Base-by-base conservation (phyloP, 2,113 vertebrate genomes). In the Phylloscopus trochilus region DNA sequence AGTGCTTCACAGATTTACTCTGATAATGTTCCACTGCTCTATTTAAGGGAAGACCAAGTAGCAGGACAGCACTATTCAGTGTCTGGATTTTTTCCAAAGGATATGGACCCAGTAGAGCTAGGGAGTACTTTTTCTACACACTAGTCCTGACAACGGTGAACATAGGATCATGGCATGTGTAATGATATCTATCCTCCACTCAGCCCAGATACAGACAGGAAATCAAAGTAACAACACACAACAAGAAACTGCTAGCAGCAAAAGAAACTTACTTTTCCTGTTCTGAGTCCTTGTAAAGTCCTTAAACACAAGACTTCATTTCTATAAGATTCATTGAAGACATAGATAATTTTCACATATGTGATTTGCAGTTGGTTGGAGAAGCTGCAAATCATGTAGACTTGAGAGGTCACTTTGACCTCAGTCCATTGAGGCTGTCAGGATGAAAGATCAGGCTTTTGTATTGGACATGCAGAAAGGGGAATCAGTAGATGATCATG, bases 81-180 rank as follows among this genome's bases (percentile, higher is more conserved):
- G 26, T 43, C 23, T 55, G 31, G 3, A 17, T 76, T 86, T 64
- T 53, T 53, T 11, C 17, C 28, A 26, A 44, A 80, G 41, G 6
- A 3, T 52, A 7, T 49, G 28, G 17, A 20, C 6, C 15, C 24
- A 66, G 5, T 5, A 59, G 22, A 76, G 4, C 4, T n/a, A 56
- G 27, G 4, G 37, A 74, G 3, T 58, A 20, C 37, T 87, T 73
- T 41, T 51, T 8, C 24, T 13, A 35, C 1, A 1, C 52, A 10
- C 30, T 30, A 63, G 10, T 26, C 33, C 15, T 28, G 35, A 41
- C 11, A 68, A 16, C 24, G n/a, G 8, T 11, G 8, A 82, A 24
- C 11, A 15, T 13, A n/a, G 28, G 15, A 62, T 51, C 0, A 1
- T 20, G 15, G 22, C 10, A 14, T 17, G 3, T 49, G 6, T 47